phyloP scores from a whole-genome alignment of 2,797 vertebrate species.

The Xyrichtys novacula region DNA sequence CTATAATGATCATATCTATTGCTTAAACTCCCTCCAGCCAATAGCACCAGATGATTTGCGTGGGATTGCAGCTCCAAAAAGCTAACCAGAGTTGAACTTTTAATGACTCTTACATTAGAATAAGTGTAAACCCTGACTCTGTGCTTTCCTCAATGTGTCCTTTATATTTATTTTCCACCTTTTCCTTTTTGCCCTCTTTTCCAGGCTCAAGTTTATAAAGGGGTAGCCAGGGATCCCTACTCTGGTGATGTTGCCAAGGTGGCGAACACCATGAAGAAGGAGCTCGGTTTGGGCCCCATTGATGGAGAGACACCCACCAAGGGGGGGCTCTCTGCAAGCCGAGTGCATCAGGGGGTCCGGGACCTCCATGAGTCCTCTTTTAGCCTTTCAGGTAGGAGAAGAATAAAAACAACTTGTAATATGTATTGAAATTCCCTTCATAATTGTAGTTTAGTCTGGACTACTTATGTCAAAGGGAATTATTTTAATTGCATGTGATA shows the following conservation, averaged over 20 bases:
- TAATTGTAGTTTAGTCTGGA: background rate
- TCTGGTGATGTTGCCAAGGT: constrained; percentile 91
- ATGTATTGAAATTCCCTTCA: background rate
- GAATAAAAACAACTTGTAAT: background rate
- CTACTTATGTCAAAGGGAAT: too few relatives aligned
- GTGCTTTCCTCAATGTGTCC: background rate
- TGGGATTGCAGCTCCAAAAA: background rate
- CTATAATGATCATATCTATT: background rate
- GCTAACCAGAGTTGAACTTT: background rate
- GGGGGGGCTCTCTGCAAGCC: constrained; percentile 53
- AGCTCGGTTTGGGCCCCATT: constrained; percentile 89
- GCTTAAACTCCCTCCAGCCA: background rate
- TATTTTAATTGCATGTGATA: too few relatives aligned
- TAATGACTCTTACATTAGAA: background rate
- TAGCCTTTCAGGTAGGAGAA: constrained; percentile 89
- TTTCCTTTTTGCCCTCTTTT: background rate
- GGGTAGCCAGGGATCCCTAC: constrained; percentile 91
- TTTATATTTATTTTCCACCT: background rate
- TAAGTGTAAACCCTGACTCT: background rate
- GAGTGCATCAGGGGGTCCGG: constrained; percentile 88
- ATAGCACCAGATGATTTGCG: background rate
- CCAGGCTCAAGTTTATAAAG: constrained; percentile 87
- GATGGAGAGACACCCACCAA: constrained; percentile 89
- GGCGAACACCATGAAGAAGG: constrained; percentile 89
- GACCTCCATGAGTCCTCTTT: constrained; percentile 95